phyloP scores from a whole-genome alignment of 1,140 invertebrate species.

The Metaphire vulgaris region DNA sequence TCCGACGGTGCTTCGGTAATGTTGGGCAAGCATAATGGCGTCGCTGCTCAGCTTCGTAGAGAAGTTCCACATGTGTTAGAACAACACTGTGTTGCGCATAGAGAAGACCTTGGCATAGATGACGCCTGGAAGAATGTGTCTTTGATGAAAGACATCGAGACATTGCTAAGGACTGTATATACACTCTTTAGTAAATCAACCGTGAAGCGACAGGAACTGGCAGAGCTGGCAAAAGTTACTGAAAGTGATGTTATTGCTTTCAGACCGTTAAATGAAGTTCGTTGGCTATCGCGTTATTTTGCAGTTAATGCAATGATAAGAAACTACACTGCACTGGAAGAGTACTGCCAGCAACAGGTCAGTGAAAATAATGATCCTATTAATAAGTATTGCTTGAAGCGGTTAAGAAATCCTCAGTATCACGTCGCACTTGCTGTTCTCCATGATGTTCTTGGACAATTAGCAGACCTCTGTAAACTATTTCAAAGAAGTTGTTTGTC shows the following conservation, averaged over 20 bases:
- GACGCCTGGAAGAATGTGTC: background rate
- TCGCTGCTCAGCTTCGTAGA: background rate
- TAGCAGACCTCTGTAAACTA: background rate
- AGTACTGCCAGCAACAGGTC: background rate
- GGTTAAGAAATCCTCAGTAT: background rate
- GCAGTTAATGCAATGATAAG: no score
- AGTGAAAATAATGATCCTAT: background rate
- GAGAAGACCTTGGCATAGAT: background rate
- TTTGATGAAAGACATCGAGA: background rate
- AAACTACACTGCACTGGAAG: background rate
- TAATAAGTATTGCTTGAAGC: background rate
- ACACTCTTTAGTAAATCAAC: background rate
- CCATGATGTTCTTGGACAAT: background rate
- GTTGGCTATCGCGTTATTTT: no score
- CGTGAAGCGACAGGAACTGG: background rate
- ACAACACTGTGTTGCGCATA: slow-evolving; percentile 1
- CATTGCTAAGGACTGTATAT: background rate
- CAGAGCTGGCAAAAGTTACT: background rate
- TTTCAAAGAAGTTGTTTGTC: slow-evolving; percentile 7
- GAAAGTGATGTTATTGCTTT: background rate
- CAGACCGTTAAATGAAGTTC: no score
- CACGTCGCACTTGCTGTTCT: background rate
- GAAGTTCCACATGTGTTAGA: slow-evolving; percentile 1
- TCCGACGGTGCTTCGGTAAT: slow-evolving; percentile 1
- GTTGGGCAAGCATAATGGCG: background rate